These are phyloP conservation scores for Tigriopus japonicus DNA, from an alignment of 1,140 invertebrate species.

Conservation along the genomic window DNA sequence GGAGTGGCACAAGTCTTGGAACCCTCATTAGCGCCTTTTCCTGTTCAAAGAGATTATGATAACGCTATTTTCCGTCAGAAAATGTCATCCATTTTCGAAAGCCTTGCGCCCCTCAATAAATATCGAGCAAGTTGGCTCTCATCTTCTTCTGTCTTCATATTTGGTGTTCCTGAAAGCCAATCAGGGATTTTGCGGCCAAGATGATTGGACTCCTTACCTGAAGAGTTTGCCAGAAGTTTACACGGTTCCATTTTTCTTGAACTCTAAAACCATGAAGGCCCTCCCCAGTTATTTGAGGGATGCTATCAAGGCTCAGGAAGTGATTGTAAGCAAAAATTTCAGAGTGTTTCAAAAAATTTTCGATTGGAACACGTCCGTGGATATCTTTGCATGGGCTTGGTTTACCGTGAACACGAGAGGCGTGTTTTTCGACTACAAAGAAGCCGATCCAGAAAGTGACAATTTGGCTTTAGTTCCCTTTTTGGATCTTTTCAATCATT, in stretches of 20 bases:
- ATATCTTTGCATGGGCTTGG: conserved; percentile 31
- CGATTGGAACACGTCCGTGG: background rate
- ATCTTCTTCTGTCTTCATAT: background rate
- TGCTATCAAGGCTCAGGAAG: background rate
- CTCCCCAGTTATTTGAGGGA: background rate
- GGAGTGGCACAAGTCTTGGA: too few relatives aligned
- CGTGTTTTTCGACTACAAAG: conserved; percentile 29
- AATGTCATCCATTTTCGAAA: background rate
- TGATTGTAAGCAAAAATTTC: background rate
- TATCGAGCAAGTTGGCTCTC: background rate
- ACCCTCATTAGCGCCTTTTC: too few relatives aligned
- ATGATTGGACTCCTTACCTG: background rate
- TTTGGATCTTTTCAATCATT: conserved; percentile 59
- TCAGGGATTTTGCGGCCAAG: background rate
- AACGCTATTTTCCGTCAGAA: background rate
- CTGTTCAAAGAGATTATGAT: background rate
- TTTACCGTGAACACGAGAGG: conserved; percentile 54
- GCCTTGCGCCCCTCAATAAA: background rate
- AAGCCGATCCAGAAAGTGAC: conserved; percentile 23
- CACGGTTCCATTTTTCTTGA: background rate
- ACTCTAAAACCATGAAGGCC: background rate
- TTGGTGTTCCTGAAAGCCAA: background rate
- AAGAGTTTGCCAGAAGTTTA: background rate
- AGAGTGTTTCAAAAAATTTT: background rate
- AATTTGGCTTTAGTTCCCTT: conserved; percentile 49